Evolutionary conservation across 2,797 vertebrate species (phyloP), one percentile per base, ranked within the genome.

Genomic region (Helostoma temminkii): DNA sequence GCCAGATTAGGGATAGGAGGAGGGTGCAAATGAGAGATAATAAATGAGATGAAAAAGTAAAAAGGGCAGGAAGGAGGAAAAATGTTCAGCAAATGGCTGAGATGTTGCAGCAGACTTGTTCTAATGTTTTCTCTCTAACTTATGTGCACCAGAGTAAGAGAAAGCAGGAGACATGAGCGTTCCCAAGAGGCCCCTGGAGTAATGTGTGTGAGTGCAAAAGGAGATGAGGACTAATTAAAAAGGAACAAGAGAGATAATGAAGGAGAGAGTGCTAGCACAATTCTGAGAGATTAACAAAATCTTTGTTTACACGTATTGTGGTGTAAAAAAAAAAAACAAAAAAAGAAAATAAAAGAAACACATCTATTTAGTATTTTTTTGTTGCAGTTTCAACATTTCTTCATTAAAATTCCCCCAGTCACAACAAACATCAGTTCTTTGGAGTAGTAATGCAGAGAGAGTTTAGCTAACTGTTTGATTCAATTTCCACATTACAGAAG

Each of bases 191-290:
- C 74, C 88, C 75, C 57, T 76, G 61, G 75, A 87, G 86, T 86
- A 86, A 84, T 11, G 32, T 63, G 68, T 64, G 59, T 73, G 64
- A 78, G 74, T 72, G 55, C 50, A 64, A 73, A 78, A 58, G 58
- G 36, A 82, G 84, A 90, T 66, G 77, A 79, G 81, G 55, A 76
- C 76, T 89, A 86, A 91, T 91, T 88, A 88, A 87, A 86, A 72
- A 69, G 32, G 66, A 82, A 63, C 66, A 50, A 66, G 78, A 50
- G 59, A 74, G 45, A 58, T 64, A 80, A 74, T 66, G 72, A 88
- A 78, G 81, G 65, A 65, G n/a, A 66, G 71, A 73, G 66, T n/a
- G n/a, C 42, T 45, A 54, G 59, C 76, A 79, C 52, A 69, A 89
- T 89, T 89, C 73, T 74, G 70, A 26, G 52, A 83, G 74, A 85